A percentile compares a stretch with the other conserved stretches of the same genome.
phyloP scores from a whole-genome alignment of 2,113 vertebrate genomes.

The Azemiops feae region DNA sequence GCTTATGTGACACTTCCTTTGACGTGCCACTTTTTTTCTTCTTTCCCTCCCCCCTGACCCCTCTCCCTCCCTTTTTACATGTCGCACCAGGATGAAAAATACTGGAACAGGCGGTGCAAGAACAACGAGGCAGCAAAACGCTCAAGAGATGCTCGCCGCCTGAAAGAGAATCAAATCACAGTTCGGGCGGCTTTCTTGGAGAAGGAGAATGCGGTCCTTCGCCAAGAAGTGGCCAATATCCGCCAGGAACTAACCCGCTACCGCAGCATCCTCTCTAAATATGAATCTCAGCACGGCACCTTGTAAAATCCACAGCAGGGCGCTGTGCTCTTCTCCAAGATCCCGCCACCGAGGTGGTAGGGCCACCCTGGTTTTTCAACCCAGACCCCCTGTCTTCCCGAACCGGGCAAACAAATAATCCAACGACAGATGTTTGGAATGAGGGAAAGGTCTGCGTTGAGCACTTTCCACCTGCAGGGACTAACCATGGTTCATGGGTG shows the following conservation, averaged over 20 bases:
- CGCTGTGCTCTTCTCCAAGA: neutral
- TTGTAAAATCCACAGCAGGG: slow-evolving; percentile 48
- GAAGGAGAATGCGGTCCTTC: slow-evolving; percentile 85
- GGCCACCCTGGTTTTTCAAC: slow-evolving; percentile 34
- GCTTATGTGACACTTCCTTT: neutral
- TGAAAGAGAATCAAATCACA: slow-evolving; percentile 93
- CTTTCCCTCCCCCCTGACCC: neutral
- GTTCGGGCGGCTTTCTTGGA: slow-evolving; percentile 91
- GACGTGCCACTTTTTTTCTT: neutral
- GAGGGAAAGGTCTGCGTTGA: slow-evolving; percentile 16
- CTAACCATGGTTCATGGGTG: slow-evolving; percentile 5
- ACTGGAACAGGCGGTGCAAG: slow-evolving; percentile 88
- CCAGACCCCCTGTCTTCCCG: slow-evolving; percentile 26
- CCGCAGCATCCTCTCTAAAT: slow-evolving; percentile 85
- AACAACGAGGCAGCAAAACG: slow-evolving; percentile 94
- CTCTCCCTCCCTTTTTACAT: neutral
- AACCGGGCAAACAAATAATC: slow-evolving; percentile 34
- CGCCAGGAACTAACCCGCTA: slow-evolving; percentile 89
- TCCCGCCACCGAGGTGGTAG: neutral
- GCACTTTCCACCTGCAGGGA: slow-evolving; percentile 2
- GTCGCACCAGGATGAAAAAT: slow-evolving; percentile 82
- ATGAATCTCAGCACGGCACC: slow-evolving; percentile 82
- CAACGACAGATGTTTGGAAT: slow-evolving; percentile 34
- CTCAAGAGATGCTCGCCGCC: slow-evolving; percentile 86
- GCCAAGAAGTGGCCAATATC: slow-evolving; percentile 88